phyloP scores from a whole-genome alignment of 23 tunicate species.

The Ascidia mentula region DNA sequence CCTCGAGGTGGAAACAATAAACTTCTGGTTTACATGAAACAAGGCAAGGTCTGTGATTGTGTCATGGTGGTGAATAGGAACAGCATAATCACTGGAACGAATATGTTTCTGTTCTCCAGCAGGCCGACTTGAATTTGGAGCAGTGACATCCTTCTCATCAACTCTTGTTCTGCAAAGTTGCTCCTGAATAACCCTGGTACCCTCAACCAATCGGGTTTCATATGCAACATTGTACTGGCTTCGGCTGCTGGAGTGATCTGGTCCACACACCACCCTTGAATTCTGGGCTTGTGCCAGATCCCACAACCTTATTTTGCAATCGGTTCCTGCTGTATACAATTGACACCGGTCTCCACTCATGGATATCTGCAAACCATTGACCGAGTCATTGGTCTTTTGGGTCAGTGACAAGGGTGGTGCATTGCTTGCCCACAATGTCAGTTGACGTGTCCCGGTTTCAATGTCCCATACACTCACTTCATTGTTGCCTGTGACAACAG shows the following conservation, averaged over 20 bases:
- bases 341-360: conserved; percentile 33
- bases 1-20: conserved; percentile 61
- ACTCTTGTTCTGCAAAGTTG: conserved; percentile 39
- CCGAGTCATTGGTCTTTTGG: conserved; percentile 64
- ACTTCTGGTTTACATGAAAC: conserved; percentile 57
- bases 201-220: conserved; percentile 69
- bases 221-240: conserved; percentile 43
- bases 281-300: conserved; percentile 45
- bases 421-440: conserved; percentile 84
- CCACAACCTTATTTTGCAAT: conserved; percentile 78
- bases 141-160: background rate
- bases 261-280: conserved; percentile 71
- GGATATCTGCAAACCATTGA: conserved; percentile 64
- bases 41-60: conserved; percentile 78
- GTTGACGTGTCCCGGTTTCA: conserved; percentile 69
- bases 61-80: conserved; percentile 64
- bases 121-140: background rate
- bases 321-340: conserved; percentile 83
- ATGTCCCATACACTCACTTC: conserved; percentile 84
- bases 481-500: conserved; percentile 86
- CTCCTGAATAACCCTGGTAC: conserved; percentile 79
- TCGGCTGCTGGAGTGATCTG: conserved; percentile 43
- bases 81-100: conserved; percentile 39
- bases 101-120: conserved; percentile 24
- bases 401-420: conserved; percentile 62